These are phyloP conservation scores for Agriopis aurantiaria DNA, from an alignment of 2,888 invertebrate species.

Conservation along the genomic window DNA sequence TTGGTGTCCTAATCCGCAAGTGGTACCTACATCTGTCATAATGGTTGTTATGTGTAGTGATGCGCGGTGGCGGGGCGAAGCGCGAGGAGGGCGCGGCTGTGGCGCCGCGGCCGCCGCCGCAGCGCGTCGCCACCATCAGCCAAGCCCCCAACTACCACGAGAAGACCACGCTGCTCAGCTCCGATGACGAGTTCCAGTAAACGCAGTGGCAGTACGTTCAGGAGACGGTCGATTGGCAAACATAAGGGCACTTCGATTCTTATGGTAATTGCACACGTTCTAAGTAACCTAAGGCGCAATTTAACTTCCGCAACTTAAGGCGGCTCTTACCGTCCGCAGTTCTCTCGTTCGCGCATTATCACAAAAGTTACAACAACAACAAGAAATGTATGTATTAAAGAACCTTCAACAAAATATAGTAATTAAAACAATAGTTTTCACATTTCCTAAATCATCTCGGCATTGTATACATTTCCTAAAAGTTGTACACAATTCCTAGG, in stretches of 20 bases:
- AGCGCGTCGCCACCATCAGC: conserved; percentile 92
- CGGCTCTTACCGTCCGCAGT: too few relatives aligned
- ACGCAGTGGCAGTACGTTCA: conserved; percentile 25
- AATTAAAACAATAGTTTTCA: too few relatives aligned
- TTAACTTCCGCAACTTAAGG: too few relatives aligned
- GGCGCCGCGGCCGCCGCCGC: conserved; percentile 88
- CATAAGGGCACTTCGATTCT: conserved; percentile 5
- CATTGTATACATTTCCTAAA: too few relatives aligned
- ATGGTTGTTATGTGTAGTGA: conserved; percentile 58
- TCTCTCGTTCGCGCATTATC: too few relatives aligned
- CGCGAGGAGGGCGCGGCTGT: conserved; percentile 79
- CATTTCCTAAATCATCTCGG: too few relatives aligned
- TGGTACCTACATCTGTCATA: neutral
- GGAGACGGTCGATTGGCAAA: conserved; percentile 10
- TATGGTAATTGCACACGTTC: neutral
- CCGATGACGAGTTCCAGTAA: conserved; percentile 97
- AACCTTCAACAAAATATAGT: too few relatives aligned
- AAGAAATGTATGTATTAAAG: too few relatives aligned
- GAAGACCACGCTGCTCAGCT: conserved; percentile 97
- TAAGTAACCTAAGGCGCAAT: too few relatives aligned
- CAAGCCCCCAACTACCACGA: conserved; percentile 94
- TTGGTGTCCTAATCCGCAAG: neutral
- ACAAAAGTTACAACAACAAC: too few relatives aligned
- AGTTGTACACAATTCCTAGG: too few relatives aligned
- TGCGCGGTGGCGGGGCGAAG: conserved; percentile 75